A percentile compares a stretch with the other conserved stretches of the same genome.
These are phyloP conservation scores for western clawed frog (Xenopus tropicalis) DNA, from an alignment of 2,113 vertebrate genomes.

Conservation along the genomic window UCB_Xtro_10.0 CM004444.2:35194501-35195000, in stretches of 20 bases:
- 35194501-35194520: no score
- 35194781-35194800: background rate
- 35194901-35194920: background rate
- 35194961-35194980: background rate
- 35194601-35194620: no score
- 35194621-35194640: no score
- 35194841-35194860: background rate
- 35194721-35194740: background rate
- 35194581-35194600: no score
- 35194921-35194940: background rate
- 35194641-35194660: no score
- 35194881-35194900: conserved; percentile 4
- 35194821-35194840: background rate
- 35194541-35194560: no score
- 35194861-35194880: background rate
- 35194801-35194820: background rate
- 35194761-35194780: background rate
- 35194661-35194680: no score
- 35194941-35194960: background rate
- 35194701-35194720: background rate
- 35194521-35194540: no score
- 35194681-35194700: background rate
- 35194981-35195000: background rate
- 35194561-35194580: no score
- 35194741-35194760: background rate